phyloP scores from a whole-genome alignment of 1,140 invertebrate genomes.

The Pinna nobilis region DNA sequence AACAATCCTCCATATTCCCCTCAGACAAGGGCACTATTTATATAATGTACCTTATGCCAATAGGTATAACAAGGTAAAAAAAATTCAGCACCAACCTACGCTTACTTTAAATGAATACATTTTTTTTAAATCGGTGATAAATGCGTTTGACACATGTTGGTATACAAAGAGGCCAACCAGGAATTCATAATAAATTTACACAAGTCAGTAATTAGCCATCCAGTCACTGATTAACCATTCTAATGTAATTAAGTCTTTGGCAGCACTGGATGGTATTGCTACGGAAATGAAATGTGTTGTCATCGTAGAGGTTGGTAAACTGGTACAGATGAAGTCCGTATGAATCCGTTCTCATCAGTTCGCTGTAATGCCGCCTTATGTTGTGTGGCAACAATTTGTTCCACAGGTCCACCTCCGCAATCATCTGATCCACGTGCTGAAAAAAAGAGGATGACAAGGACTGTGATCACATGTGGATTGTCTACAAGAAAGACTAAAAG shows the following conservation, averaged over 20 bases:
- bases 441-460: slow-evolving; percentile 23
- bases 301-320: slow-evolving; percentile 11
- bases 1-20: too few species aligned
- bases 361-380: slow-evolving; percentile 36
- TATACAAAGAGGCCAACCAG: too few species aligned
- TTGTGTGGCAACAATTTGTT: neutral
- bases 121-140: too few species aligned
- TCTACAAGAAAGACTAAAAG: neutral
- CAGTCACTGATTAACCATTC: too few species aligned
- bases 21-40: too few species aligned
- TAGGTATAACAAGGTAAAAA: too few species aligned
- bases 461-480: neutral
- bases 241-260: slow-evolving; percentile 17
- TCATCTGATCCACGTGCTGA: slow-evolving; percentile 40
- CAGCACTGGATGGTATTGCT: slow-evolving; percentile 6
- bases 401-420: slow-evolving; percentile 27
- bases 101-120: too few species aligned
- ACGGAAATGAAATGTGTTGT: slow-evolving; percentile 7
- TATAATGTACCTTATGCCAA: too few species aligned
- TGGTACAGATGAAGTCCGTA: slow-evolving; percentile 42
- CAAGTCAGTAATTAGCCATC: too few species aligned
- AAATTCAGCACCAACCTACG: too few species aligned
- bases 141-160: too few species aligned
- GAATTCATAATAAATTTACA: too few species aligned
- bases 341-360: slow-evolving; percentile 33